These are phyloP conservation scores for Acromyrmex heyeri DNA, from an alignment of 1,140 invertebrate genomes.

Conservation along the genomic window DNA sequence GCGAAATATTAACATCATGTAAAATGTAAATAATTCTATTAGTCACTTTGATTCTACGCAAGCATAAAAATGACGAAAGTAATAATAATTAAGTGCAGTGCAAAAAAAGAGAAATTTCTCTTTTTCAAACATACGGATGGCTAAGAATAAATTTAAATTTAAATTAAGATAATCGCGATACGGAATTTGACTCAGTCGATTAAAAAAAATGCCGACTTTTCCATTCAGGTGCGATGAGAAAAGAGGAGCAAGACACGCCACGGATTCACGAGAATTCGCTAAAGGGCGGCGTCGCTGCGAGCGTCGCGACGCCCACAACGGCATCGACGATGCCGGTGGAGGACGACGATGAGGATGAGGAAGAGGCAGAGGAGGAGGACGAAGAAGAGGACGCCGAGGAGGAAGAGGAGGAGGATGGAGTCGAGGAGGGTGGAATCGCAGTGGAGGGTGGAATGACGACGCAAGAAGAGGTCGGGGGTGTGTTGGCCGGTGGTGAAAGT, in stretches of 20 bases:
- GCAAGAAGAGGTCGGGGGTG: slow-evolving; percentile 84
- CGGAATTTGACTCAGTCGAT: neutral
- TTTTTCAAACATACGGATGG: neutral
- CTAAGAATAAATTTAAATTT: neutral
- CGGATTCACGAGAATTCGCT: slow-evolving; percentile 78
- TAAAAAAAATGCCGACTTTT: neutral
- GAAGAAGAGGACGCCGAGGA: slow-evolving; percentile 74
- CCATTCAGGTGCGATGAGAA: slow-evolving; percentile 68
- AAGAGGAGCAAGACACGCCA: slow-evolving; percentile 84
- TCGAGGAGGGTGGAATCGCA: slow-evolving; percentile 67
- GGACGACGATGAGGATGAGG: slow-evolving; percentile 72
- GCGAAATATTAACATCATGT: neutral
- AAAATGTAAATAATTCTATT: neutral
- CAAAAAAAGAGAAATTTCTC: neutral
- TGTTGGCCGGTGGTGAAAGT: slow-evolving; percentile 86
- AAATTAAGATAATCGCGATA: neutral
- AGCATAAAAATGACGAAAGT: neutral
- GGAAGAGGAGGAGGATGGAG: slow-evolving; percentile 65
- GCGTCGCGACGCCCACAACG: slow-evolving; percentile 71
- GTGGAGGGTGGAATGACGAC: slow-evolving; percentile 78
- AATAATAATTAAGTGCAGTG: neutral
- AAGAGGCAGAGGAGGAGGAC: slow-evolving; percentile 73
- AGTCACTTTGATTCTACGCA: neutral
- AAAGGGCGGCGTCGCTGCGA: slow-evolving; percentile 61
- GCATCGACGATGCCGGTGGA: slow-evolving; percentile 58